Evolutionary conservation across 2,888 invertebrate species (phyloP).

Genomic region (Iphiclides podalirius): DNA sequence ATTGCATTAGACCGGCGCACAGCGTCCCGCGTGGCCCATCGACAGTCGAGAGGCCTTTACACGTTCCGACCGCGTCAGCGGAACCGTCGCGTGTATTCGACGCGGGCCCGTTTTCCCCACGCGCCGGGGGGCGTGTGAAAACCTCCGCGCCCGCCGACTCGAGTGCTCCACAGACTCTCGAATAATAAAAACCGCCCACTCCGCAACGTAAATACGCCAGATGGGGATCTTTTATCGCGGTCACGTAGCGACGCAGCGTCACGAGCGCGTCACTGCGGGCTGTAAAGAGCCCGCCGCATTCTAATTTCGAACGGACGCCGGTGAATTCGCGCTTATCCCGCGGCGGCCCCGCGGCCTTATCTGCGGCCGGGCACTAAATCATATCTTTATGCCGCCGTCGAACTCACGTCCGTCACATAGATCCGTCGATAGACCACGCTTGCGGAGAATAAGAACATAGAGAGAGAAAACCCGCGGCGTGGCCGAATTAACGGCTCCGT

Average conservation of each 20-base stretch:
- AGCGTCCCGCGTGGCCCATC: too few species aligned
- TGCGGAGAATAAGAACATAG: slow-evolving; percentile 59
- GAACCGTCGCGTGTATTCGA: slow-evolving; percentile 32
- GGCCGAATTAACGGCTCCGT: slow-evolving; percentile 62
- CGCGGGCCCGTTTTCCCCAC: slow-evolving; percentile 52
- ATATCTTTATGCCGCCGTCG: slow-evolving; percentile 64
- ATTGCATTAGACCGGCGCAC: slow-evolving; percentile 54
- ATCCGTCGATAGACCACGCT: slow-evolving; percentile 22
- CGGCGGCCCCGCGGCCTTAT: not conserved
- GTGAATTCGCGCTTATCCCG: slow-evolving; percentile 58
- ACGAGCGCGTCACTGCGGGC: slow-evolving; percentile 75
- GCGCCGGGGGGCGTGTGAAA: slow-evolving; percentile 67
- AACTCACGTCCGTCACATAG: slow-evolving; percentile 49
- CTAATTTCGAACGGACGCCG: slow-evolving; percentile 73
- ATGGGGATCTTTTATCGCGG: slow-evolving; percentile 80
- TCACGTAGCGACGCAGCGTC: slow-evolving; percentile 77
- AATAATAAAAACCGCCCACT: slow-evolving; percentile 79
- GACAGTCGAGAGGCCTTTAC: not conserved
- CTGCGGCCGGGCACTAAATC: slow-evolving; percentile 46
- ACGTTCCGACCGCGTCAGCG: slow-evolving; percentile 40
- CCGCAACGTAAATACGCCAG: slow-evolving; percentile 77
- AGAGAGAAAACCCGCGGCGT: slow-evolving; percentile 58
- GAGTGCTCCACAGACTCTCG: slow-evolving; percentile 65
- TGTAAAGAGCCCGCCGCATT: slow-evolving; percentile 75
- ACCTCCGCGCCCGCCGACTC: slow-evolving; percentile 49